phyloP scores from a whole-genome alignment of 2,888 invertebrate species.

The Palloptera scutellata region DNA sequence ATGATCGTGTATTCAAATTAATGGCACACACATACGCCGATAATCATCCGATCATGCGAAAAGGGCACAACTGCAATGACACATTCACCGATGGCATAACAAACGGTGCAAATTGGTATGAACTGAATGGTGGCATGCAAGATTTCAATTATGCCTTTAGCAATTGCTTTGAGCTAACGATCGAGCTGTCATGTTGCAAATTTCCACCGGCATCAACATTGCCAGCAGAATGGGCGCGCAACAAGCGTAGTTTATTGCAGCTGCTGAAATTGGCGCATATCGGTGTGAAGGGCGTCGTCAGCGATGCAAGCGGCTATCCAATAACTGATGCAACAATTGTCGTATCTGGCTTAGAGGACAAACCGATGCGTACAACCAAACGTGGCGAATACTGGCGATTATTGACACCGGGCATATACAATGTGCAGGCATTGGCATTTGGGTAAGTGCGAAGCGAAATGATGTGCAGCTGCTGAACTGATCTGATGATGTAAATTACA shows the following conservation, averaged over 20 bases:
- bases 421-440: constrained; percentile 74
- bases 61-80: constrained; percentile 78
- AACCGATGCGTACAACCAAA: constrained; percentile 79
- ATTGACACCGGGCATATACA: constrained; percentile 86
- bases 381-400: constrained; percentile 95
- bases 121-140: constrained; percentile 93
- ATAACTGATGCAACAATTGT: constrained; percentile 75
- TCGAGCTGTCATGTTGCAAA: constrained; percentile 96
- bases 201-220: constrained; percentile 80
- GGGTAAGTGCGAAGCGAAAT: constrained; percentile 68
- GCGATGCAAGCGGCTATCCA: constrained; percentile 61
- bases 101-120: constrained; percentile 94
- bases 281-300: constrained; percentile 69
- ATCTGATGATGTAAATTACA: neutral
- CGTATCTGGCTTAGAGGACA: constrained; percentile 78
- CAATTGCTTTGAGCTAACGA: constrained; percentile 96
- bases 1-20: constrained; percentile 81
- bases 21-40: constrained; percentile 81
- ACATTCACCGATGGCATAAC: constrained; percentile 82
- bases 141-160: constrained; percentile 97
- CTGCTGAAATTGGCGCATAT: constrained; percentile 85
- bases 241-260: constrained; percentile 83
- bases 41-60: constrained; percentile 77
- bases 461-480: neutral
- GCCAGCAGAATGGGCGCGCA: constrained; percentile 81